These are phyloP conservation scores for Tetragonula clypearis DNA, from an alignment of 1,140 invertebrate species.

Conservation along the genomic window DNA sequence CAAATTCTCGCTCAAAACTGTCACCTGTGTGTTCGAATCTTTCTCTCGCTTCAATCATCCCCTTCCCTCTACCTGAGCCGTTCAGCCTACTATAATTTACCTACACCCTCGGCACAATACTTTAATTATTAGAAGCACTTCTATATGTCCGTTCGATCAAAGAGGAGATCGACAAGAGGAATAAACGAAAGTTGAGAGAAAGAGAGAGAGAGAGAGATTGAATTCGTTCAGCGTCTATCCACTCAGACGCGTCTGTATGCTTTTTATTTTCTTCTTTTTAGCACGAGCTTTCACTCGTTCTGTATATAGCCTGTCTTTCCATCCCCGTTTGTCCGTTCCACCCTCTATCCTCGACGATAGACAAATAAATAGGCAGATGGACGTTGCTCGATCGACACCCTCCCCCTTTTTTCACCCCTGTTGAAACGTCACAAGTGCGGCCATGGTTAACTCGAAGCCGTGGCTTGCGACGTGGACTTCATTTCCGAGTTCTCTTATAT, in stretches of 20 bases:
- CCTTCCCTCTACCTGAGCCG: background rate
- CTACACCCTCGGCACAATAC: conserved; percentile 10
- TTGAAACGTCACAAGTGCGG: background rate
- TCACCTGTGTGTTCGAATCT: no score
- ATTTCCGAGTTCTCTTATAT: background rate
- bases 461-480: no score
- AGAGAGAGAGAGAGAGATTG: background rate
- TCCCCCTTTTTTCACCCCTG: background rate
- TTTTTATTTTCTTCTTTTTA: conserved; percentile 15
- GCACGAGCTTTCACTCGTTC: background rate
- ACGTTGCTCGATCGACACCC: conserved; percentile 33
- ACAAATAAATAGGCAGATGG: conserved; percentile 32
- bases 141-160: conserved; percentile 13
- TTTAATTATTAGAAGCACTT: conserved; percentile 21
- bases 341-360: background rate
- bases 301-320: conserved; percentile 4
- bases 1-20: background rate
- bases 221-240: conserved; percentile 14
- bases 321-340: background rate
- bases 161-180: background rate
- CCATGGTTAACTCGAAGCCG: background rate
- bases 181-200: background rate
- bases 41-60: background rate
- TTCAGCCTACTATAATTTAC: background rate
- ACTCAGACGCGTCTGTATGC: conserved; percentile 26